These are phyloP conservation scores for Fopius arisanus DNA, from an alignment of 1,140 invertebrate genomes.

Conservation along the genomic window DNA sequence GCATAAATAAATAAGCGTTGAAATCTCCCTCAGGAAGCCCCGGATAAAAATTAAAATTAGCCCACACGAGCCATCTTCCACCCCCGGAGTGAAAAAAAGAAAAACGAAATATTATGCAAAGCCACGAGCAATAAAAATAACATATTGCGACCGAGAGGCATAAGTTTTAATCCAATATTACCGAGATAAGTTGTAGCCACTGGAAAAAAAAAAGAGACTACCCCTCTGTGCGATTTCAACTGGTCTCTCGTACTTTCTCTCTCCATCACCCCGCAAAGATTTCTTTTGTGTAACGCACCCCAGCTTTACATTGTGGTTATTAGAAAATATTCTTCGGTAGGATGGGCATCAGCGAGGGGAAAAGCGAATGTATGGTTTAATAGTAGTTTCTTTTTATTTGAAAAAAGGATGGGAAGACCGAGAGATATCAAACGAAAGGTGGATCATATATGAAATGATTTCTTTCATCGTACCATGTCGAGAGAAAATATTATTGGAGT, in stretches of 20 bases:
- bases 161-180: constrained; percentile 68
- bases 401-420: background rate
- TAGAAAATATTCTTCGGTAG: constrained; percentile 62
- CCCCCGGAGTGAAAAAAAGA: background rate
- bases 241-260: constrained; percentile 24
- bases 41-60: constrained; percentile 66
- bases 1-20: constrained; percentile 58
- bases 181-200: constrained; percentile 59
- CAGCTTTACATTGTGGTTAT: constrained; percentile 64
- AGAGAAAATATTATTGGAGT: no score
- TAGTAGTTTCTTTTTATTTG: constrained; percentile 33
- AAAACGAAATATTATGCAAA: constrained; percentile 65
- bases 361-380: constrained; percentile 36
- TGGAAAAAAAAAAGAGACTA: constrained; percentile 23
- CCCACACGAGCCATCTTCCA: constrained; percentile 30
- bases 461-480: no score
- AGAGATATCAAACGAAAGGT: background rate
- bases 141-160: constrained; percentile 64
- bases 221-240: constrained; percentile 2
- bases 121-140: constrained; percentile 67
- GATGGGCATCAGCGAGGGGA: constrained; percentile 35
- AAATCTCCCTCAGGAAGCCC: constrained; percentile 41
- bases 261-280: constrained; percentile 46
- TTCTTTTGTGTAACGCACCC: constrained; percentile 65
- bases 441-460: no score